Evolutionary conservation across 2,888 invertebrate genomes (phyloP).

Genomic region (Monoplex corrugatus): DNA sequence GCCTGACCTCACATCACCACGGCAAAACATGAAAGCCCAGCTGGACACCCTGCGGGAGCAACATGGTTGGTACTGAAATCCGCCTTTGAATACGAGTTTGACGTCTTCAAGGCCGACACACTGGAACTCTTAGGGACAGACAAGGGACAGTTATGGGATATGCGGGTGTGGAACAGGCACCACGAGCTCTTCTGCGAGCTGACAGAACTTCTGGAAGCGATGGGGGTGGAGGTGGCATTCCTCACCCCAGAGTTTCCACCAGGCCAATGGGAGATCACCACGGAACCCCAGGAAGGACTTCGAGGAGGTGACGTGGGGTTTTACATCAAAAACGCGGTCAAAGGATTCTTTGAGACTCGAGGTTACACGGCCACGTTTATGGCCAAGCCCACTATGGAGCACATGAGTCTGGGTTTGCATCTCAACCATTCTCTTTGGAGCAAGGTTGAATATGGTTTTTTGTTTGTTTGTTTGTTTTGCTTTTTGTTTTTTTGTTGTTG

Average conservation of each 20-base stretch:
- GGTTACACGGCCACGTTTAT: constrained; percentile 41
- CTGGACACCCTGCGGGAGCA: constrained; percentile 13
- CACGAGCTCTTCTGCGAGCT: constrained; percentile 28
- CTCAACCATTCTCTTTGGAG: constrained; percentile 42
- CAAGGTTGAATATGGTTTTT: neutral
- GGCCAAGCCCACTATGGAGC: neutral
- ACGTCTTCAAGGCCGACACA: constrained; percentile 9
- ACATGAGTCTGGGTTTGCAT: neutral
- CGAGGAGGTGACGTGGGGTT: constrained; percentile 37
- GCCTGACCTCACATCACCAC: constrained; percentile 3
- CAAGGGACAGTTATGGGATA: neutral
- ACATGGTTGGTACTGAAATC: constrained; percentile 26
- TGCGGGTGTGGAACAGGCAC: neutral
- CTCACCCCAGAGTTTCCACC: constrained; percentile 17
- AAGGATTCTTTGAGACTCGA: constrained; percentile 29
- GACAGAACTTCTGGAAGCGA: neutral
- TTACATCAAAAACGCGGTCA: constrained; percentile 40
- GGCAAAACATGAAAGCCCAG: constrained; percentile 31
- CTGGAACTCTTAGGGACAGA: constrained; percentile 12
- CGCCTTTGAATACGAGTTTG: constrained; percentile 45
- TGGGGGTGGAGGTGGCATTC: constrained; percentile 28
- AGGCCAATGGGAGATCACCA: constrained; percentile 44
- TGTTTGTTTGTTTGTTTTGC: neutral
- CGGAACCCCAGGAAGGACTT: constrained; percentile 35
- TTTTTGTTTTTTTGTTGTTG: too few species aligned